Percentiles rank a stretch among this genome's conserved stretches.
Evolutionary conservation across 2,797 vertebrate species (phyloP).

Genomic region (Poliocrania exsul): DNA sequence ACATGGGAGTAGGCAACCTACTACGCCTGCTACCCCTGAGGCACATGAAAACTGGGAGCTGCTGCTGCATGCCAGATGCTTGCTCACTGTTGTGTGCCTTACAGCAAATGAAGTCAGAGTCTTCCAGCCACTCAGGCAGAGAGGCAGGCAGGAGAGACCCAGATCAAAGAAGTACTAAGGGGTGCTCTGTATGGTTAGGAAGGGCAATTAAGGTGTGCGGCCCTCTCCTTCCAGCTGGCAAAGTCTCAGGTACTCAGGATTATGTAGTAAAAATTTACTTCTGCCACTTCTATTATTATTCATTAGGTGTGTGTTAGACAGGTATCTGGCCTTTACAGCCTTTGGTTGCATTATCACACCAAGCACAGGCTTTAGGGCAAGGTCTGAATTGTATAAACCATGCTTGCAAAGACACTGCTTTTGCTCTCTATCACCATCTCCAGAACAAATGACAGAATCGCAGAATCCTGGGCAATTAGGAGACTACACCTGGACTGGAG

Average conservation of each 20-base stretch:
- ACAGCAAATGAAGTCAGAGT: neutral
- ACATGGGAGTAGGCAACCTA: neutral
- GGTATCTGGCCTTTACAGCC: neutral
- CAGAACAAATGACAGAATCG: accelerated
- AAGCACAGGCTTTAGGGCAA: neutral
- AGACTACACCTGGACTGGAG: constrained; percentile 3
- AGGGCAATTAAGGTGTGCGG: neutral
- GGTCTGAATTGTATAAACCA: neutral
- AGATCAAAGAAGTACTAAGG: constrained; percentile 3
- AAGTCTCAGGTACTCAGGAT: neutral
- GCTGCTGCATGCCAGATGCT: constrained; percentile 25
- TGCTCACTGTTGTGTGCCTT: constrained; percentile 19
- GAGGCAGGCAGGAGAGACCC: neutral
- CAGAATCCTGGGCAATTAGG: neutral
- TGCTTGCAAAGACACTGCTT: neutral
- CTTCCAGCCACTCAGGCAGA: neutral
- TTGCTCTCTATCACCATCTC: neutral
- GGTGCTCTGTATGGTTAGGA: constrained; percentile 1
- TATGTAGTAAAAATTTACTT: constrained; percentile 3
- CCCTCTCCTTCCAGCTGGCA: constrained; percentile 28
- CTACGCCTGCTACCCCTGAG: neutral
- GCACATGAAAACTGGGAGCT: neutral
- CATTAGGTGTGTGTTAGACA: neutral
- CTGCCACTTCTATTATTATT: neutral
- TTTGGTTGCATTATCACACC: neutral